Base-by-base conservation (phyloP, 2,888 invertebrate genomes). In the Ornithoptera alexandrae region DNA sequence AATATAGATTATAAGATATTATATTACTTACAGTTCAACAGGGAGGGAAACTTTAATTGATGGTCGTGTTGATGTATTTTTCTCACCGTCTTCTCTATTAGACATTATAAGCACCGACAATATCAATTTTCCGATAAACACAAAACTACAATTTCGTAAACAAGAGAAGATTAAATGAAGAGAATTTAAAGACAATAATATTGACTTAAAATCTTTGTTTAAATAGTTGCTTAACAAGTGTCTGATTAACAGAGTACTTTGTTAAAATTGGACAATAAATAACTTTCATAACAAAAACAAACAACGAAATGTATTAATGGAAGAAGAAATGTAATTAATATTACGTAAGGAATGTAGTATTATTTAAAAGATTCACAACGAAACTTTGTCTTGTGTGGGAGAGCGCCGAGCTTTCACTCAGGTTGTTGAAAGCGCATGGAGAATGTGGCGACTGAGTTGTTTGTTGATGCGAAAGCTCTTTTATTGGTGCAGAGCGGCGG, bases 1-100 rank as follows among this genome's bases (percentile, higher is more conserved):
- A 10, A 39, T 39, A 8, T 39, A 39, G 39, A 10, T 7, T 10
- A 39, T 39, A 39, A 39, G 1, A 39, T 39, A 39, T 10, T 39
- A 39, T 39, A 50, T 18, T 65, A 65, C 65, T 65, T 50, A 65
- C 65, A 65, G 57, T 36, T 65, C 57, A 36, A 65, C 42, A 36
- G 65, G 65, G 1, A 58, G 22, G 6, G 57, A 57, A 36, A 65
- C 65, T 22, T 58, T 65, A n/a, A 65, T n/a, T 15, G 57, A 58
- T 20, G 65, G 65, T 57, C 57, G 57, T 17, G 24, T 57, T 42
- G 42, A 20, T 18, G 65, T 20, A 0, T 7, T 6, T 30, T 24
- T 30, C 1, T 53, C 64, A 8, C 2, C 18, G 24, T 53, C 15
- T 8, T 64, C 24, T n/a, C 53, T 56, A 24, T 64, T 18, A 22